Evolutionary conservation across 2,797 vertebrate genomes (phyloP), one percentile per base, ranked within the genome.

Genomic region (Acipenser ruthenus): DNA sequence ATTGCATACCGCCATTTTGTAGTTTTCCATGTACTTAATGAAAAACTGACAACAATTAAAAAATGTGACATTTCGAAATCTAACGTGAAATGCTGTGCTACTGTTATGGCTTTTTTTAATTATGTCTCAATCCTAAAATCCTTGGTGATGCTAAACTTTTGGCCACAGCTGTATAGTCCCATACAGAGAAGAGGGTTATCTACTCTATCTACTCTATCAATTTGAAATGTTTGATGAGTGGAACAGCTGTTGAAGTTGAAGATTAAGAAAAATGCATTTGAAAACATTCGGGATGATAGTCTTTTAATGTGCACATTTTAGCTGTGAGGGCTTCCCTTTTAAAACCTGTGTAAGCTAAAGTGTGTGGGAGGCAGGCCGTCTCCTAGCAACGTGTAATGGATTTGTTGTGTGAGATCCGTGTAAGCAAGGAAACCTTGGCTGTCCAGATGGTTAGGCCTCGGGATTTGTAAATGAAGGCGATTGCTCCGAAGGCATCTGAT

Each of bases 331-430:
- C 11, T 51, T 62, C 50, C 50, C 67, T 64, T 68, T 59, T 50
- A 50, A 59, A 10, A 13, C 47, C 13, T 8, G 62, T 49, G 10
- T 6, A 10, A 64, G 47, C 56, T 7, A 50, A 68, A 37, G 13
- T n/a, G 47, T 11, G 53, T 63, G 37, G 50, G 62, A 59, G 62
- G 13, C n/a, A 12, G 47, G 74, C 37, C 64, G 67, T 68, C 50
- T 49, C 62, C 18, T 64, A 64, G 62, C 62, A 64, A 68, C 66
- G 4, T 18, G n/a, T 13, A 63, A 11, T 53, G 50, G 60, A 59
- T 56, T 60, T 60, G 65, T 61, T 67, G 37, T 61, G 59, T 48
- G 50, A 68, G 50, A 50, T 12, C 50, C 49, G 4, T 62, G 50
- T 7, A 62, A 56, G 51, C 60, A 62, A 12, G 60, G 47, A 12